These are phyloP conservation scores for Urosaurus nigricauda DNA, from an alignment of 2,797 vertebrate species.

Conservation along the genomic window DNA sequence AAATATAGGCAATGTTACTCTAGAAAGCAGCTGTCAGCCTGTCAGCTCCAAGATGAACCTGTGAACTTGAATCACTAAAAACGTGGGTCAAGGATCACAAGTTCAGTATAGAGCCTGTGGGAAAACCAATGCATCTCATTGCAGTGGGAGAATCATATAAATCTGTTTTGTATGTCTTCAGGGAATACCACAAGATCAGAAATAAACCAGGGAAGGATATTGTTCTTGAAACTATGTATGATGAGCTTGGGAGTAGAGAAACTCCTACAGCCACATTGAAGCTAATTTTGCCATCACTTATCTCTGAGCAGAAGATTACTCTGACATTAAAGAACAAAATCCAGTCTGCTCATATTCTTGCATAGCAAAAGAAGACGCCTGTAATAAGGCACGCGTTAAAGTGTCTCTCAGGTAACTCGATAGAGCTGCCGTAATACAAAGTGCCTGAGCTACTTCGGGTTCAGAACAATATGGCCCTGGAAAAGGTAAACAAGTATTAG, in stretches of 20 bases:
- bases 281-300: background rate
- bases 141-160: background rate
- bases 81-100: background rate
- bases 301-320: conserved; percentile 36
- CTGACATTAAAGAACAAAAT: conserved; percentile 31
- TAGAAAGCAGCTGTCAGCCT: background rate
- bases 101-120: background rate
- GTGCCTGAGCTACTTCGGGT: conserved; percentile 21
- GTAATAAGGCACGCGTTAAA: conserved; percentile 36
- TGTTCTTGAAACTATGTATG: background rate
- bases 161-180: background rate
- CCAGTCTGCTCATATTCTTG: background rate
- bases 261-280: rapidly evolving
- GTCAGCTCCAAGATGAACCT: background rate
- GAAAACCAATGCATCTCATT: background rate
- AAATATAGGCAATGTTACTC: background rate
- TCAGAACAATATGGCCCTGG: conserved; percentile 34
- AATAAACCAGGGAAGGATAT: conserved; percentile 7
- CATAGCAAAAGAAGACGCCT: conserved; percentile 33
- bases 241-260: conserved; percentile 6
- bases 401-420: conserved; percentile 33
- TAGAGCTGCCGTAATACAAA: conserved; percentile 30
- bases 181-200: background rate
- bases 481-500: conserved; percentile 35
- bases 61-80: background rate